Evolutionary conservation across 2,797 vertebrate genomes (phyloP), one percentile per base, ranked within the genome.

Genomic region (Propithecus deckenii): DNA sequence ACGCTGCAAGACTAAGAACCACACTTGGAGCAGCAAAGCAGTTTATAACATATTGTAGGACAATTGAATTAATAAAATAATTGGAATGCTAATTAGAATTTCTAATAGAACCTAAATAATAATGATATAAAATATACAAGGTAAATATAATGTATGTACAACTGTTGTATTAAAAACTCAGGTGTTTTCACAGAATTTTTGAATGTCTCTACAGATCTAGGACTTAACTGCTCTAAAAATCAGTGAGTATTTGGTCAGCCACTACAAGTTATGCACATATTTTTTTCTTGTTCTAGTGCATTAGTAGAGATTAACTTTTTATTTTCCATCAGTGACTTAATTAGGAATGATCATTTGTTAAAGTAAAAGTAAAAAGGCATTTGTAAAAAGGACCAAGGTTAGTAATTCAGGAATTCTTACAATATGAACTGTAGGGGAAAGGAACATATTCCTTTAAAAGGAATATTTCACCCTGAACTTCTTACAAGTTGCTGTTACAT

Each of bases 401-500:
- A 67, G 11, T 91, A 75, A 76, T 28, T 84, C 10, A 48, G 28
- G 23, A 80, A 83, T 79, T 65, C 75, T 65, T 80, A 20, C 38
- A 86, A 25, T 67, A 85, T 30, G 25, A 89, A 84, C 52, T 38
- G 38, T 14, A 61, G 48, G 14, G 12, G 38, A 52, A 93, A 72
- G 14, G 13, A 55, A 74, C 25, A 4, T 11, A 46, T 63, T 91
- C 65, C 76, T 38, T 59, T 87, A 81, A 83, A 91, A 93, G 23
- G 87, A 97, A 50, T 81, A 50, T 92, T 88, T 96, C 20, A 30
- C 87, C 55, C 46, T 78, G 67, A 94, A 71, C 75, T 79, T 91
- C 75, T 94, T 91, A 91, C 22, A 93, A 74, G 50, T 76, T 86
- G 78, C 52, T 43, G 38, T 75, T 88, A 17, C 55, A 32, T 61